phyloP scores from a whole-genome alignment of 2,888 invertebrate genomes.

The Odontothrips loti region DNA sequence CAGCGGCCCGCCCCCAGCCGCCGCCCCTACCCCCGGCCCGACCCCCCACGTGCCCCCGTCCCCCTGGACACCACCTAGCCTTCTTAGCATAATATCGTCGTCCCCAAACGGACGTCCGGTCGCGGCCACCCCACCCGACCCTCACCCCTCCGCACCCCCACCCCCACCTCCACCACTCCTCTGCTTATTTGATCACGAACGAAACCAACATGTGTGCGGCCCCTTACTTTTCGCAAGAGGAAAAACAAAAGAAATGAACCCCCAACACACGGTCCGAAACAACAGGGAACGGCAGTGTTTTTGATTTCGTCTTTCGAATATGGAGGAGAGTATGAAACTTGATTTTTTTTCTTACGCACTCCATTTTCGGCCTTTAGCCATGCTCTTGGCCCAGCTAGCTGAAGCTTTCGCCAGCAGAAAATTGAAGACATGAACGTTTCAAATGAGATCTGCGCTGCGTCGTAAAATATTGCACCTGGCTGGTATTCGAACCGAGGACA shows the following conservation, averaged over 20 bases:
- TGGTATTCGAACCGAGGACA: too few species aligned
- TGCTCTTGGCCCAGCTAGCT: too few species aligned
- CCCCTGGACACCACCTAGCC: background rate
- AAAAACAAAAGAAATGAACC: background rate
- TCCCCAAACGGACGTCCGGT: constrained; percentile 1
- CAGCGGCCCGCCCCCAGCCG: background rate
- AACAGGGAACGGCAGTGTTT: too few species aligned
- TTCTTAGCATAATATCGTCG: background rate
- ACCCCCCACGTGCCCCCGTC: background rate
- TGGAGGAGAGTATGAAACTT: too few species aligned
- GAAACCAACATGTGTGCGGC: background rate
- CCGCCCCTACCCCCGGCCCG: background rate
- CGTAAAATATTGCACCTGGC: too few species aligned
- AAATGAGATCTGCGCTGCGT: too few species aligned
- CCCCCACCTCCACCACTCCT: background rate
- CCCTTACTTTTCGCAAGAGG: background rate
- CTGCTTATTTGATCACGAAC: background rate
- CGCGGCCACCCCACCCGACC: background rate
- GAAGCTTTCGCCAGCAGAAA: too few species aligned
- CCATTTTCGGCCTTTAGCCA: too few species aligned
- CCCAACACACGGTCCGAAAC: too few species aligned
- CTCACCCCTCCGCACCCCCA: background rate
- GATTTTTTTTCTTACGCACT: too few species aligned
- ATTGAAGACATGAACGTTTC: too few species aligned
- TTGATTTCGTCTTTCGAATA: too few species aligned